phyloP scores from a whole-genome alignment of 1,140 invertebrate species.

The Ladona fulva region DNA sequence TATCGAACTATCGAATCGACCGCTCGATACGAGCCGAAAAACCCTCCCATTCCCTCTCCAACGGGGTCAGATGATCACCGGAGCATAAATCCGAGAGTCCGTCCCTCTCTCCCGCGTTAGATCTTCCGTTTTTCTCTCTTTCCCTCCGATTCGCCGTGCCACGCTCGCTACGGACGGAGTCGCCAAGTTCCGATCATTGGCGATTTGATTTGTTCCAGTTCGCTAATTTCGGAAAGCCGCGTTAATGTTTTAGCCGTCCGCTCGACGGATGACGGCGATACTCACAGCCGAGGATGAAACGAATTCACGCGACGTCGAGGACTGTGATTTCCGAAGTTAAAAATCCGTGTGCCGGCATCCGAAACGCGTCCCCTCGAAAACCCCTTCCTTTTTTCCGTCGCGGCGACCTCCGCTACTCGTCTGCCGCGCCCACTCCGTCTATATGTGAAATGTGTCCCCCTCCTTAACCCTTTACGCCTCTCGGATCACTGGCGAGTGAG shows the following conservation, averaged over 20 bases:
- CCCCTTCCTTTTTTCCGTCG: too few species aligned
- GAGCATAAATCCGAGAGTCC: too few species aligned
- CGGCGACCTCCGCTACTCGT: too few species aligned
- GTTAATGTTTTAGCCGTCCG: background rate
- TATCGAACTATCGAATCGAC: too few species aligned
- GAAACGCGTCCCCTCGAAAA: background rate
- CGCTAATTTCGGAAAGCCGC: background rate
- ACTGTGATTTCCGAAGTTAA: constrained; percentile 3
- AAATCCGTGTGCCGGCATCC: background rate
- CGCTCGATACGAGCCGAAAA: too few species aligned
- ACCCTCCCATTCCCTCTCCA: too few species aligned
- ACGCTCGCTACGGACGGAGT: background rate
- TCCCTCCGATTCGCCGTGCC: background rate
- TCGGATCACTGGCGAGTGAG: background rate
- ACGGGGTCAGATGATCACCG: too few species aligned
- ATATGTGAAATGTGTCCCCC: too few species aligned
- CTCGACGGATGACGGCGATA: background rate
- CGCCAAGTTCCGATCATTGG: background rate
- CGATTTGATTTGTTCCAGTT: background rate
- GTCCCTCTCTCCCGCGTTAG: background rate
- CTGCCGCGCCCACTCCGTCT: too few species aligned
- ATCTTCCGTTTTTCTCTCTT: background rate
- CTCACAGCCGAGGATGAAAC: background rate
- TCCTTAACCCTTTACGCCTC: background rate
- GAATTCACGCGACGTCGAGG: background rate